Conservation (phyloP, 2,888 invertebrate species). For the Eupithecia pulchellata region DNA sequence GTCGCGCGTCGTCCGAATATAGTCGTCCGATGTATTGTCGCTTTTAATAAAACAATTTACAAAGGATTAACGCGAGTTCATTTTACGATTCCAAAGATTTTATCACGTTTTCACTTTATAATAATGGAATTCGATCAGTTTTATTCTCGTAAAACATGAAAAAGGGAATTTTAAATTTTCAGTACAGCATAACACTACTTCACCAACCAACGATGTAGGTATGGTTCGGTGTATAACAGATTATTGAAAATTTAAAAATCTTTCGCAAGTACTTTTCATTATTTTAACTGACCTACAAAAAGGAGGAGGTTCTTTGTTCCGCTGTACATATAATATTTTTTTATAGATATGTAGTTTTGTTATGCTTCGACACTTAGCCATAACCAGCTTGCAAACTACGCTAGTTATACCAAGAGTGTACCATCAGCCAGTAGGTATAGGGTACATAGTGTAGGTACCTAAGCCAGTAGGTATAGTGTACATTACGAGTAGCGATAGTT, state of each 20-base stretch:
- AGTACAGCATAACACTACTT: no score
- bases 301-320: not conserved
- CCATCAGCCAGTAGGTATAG: not conserved
- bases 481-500: not conserved
- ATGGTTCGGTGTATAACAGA: no score
- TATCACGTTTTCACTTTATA: not conserved
- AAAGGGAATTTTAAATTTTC: no score
- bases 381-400: no score
- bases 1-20: not conserved
- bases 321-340: no score
- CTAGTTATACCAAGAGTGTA: not conserved
- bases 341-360: no score
- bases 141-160: not conserved
- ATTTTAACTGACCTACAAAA: not conserved
- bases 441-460: no score
- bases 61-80: constrained; percentile 13
- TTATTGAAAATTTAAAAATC: no score
- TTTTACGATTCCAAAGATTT: not conserved
- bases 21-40: constrained; percentile 16
- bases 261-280: no score
- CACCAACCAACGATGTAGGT: no score
- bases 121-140: not conserved
- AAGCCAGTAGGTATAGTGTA: not conserved
- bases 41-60: constrained; percentile 24
- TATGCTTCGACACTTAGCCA: no score